phyloP scores from a whole-genome alignment of 92 coral and sea anemone genomes.

The Scolanthus callimorphus region DNA sequence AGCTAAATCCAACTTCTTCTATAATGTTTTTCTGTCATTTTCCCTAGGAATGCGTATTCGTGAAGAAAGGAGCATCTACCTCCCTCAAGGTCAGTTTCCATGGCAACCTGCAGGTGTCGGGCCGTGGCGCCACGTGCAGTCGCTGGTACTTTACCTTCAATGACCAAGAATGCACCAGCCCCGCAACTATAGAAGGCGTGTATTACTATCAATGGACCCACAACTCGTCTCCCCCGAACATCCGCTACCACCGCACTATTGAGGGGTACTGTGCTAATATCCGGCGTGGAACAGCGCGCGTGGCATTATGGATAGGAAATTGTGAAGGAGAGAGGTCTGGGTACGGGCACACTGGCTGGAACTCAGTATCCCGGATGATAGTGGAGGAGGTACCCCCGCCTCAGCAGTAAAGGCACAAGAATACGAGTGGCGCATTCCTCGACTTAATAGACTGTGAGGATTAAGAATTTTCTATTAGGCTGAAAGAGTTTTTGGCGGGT shows the following conservation, averaged over 20 bases:
- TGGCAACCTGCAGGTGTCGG: slow-evolving; percentile 20
- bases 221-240: slow-evolving; percentile 5
- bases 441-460: no score
- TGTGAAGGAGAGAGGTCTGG: slow-evolving; percentile 26
- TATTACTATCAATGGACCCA: slow-evolving; percentile 3
- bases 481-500: no score
- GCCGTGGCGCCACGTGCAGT: slow-evolving; percentile 6
- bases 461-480: no score
- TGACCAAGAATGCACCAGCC: slow-evolving; percentile 35
- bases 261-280: slow-evolving; percentile 46
- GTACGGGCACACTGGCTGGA: slow-evolving; percentile 27
- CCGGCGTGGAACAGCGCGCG: slow-evolving; percentile 22
- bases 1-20: no score
- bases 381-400: slow-evolving; percentile 43
- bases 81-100: slow-evolving; percentile 43
- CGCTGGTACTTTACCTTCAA: slow-evolving; percentile 61
- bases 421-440: no score
- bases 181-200: slow-evolving; percentile 27
- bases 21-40: background rate
- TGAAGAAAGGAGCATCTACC: slow-evolving; percentile 9
- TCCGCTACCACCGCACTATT: slow-evolving; percentile 19
- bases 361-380: slow-evolving; percentile 44
- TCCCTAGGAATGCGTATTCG: slow-evolving; percentile 29
- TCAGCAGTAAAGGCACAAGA: no score
- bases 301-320: slow-evolving; percentile 48